Evolutionary conservation across 2,113 vertebrate species (phyloP).

Genomic region (Brienomyrus longianalis): DNA sequence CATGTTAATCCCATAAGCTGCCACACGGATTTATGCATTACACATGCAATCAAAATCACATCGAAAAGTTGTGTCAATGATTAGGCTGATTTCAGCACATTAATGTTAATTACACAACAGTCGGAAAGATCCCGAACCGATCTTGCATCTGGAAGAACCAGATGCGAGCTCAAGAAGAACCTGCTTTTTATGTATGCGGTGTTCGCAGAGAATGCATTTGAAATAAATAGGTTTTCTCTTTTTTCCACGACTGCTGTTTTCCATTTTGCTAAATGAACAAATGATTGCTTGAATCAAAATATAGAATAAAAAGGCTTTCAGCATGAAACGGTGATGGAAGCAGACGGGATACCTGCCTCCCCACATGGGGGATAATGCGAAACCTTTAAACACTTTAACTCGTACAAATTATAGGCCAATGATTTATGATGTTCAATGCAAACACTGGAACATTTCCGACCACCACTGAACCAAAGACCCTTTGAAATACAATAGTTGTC

Average conservation of each 20-base stretch:
- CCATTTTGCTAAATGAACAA: slow-evolving; percentile 27
- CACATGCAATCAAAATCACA: slow-evolving; percentile 52
- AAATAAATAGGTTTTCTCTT: slow-evolving; percentile 33
- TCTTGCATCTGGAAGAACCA: slow-evolving; percentile 43
- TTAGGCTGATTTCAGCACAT: slow-evolving; percentile 50
- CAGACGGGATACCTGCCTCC: slow-evolving; percentile 15
- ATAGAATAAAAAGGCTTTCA: slow-evolving; percentile 15
- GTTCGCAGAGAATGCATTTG: slow-evolving; percentile 34
- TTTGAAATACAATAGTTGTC: slow-evolving; percentile 16
- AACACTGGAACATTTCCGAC: slow-evolving; percentile 21
- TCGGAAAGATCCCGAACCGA: slow-evolving; percentile 39
- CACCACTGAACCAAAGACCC: slow-evolving; percentile 20
- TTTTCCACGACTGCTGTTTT: slow-evolving; percentile 14
- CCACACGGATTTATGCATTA: slow-evolving; percentile 51
- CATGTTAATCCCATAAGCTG: slow-evolving; percentile 52
- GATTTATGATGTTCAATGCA: slow-evolving; percentile 25
- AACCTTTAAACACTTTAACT: slow-evolving; percentile 23
- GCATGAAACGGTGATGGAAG: slow-evolving; percentile 18
- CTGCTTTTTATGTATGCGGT: neutral
- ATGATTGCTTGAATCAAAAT: slow-evolving; percentile 24
- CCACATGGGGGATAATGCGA: neutral
- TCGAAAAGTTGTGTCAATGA: slow-evolving; percentile 50
- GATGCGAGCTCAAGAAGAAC: slow-evolving; percentile 33
- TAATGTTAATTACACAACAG: slow-evolving; percentile 49
- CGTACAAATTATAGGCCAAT: slow-evolving; percentile 22